These are phyloP conservation scores for Lutraria rhynchaena DNA, from an alignment of 1,140 invertebrate genomes.

Conservation along the genomic window DNA sequence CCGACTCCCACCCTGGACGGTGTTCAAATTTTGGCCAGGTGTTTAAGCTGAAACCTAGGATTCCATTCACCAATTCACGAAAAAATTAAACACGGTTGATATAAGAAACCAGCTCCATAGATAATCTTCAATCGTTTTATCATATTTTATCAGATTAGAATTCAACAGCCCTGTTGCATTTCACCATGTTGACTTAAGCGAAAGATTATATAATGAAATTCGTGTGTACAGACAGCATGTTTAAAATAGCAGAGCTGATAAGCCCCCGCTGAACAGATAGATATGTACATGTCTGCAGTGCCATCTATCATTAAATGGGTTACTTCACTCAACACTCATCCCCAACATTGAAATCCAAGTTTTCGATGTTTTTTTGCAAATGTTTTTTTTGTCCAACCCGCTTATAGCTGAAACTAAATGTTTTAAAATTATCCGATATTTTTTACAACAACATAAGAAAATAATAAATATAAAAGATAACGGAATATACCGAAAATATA, in stretches of 20 bases:
- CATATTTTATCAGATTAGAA: conserved; percentile 28
- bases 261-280: conserved; percentile 2
- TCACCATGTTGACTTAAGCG: conserved; percentile 40
- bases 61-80: conserved; percentile 22
- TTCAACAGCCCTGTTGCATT: conserved; percentile 44
- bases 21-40: conserved; percentile 22
- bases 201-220: conserved; percentile 55
- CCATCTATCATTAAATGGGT: conserved; percentile 10
- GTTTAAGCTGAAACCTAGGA: neutral
- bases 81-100: neutral
- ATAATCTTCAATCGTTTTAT: conserved; percentile 57
- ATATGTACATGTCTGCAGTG: conserved; percentile 10
- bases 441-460: too few species aligned
- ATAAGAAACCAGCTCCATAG: conserved; percentile 26
- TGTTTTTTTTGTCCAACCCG: too few species aligned
- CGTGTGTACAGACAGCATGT: conserved; percentile 40
- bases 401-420: too few species aligned
- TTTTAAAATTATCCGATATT: too few species aligned
- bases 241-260: conserved; percentile 26
- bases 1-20: neutral
- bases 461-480: too few species aligned
- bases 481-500: too few species aligned
- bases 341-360: too few species aligned
- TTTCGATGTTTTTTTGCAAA: too few species aligned
- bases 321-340: too few species aligned